phyloP scores from a whole-genome alignment of 2,888 invertebrate genomes.

The Idaea aversata region DNA sequence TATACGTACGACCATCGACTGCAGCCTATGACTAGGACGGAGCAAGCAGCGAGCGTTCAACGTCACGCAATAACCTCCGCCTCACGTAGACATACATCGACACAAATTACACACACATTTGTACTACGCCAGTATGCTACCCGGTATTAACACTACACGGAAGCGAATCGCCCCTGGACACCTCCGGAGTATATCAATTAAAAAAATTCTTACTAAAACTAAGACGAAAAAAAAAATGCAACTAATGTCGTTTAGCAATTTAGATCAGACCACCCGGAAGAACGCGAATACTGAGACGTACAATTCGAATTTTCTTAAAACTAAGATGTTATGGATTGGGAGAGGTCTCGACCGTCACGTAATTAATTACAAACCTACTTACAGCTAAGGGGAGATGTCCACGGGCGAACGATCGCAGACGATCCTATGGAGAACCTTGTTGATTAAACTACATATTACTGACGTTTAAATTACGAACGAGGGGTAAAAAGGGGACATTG shows the following conservation, averaged over 20 bases:
- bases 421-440: slow-evolving; percentile 42
- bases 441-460: slow-evolving; percentile 14
- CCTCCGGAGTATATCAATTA: slow-evolving; percentile 48
- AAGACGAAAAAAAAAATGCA: slow-evolving; percentile 52
- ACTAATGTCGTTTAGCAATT: slow-evolving; percentile 47
- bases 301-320: slow-evolving; percentile 37
- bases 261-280: slow-evolving; percentile 46
- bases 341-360: slow-evolving; percentile 42
- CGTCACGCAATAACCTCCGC: slow-evolving; percentile 37
- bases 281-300: slow-evolving; percentile 55
- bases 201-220: slow-evolving; percentile 43
- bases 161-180: slow-evolving; percentile 51
- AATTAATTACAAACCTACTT: slow-evolving; percentile 56
- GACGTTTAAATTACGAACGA: slow-evolving; percentile 32
- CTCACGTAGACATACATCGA: slow-evolving; percentile 30
- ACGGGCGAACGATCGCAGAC: slow-evolving; percentile 42
- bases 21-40: slow-evolving; percentile 51
- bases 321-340: slow-evolving; percentile 46
- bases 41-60: slow-evolving; percentile 26
- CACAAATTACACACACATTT: slow-evolving; percentile 62
- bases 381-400: slow-evolving; percentile 56
- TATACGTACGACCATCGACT: slow-evolving; percentile 16
- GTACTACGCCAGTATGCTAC: slow-evolving; percentile 76
- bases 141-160: slow-evolving; percentile 50
- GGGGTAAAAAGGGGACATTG: slow-evolving; percentile 23